These are phyloP conservation scores for Trachelipus rathkii DNA, from an alignment of 1,140 invertebrate genomes.

Conservation along the genomic window DNA sequence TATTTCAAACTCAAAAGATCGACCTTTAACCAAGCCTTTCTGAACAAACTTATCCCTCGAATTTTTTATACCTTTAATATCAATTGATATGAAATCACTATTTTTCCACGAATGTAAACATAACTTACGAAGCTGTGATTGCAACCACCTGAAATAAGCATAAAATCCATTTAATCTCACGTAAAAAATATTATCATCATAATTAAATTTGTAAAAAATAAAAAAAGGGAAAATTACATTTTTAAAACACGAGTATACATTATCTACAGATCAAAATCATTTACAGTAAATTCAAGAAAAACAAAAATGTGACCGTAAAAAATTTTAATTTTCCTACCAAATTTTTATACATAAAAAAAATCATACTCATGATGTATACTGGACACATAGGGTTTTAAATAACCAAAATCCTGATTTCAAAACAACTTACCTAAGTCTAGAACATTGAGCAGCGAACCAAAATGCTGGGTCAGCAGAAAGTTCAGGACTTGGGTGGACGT, in stretches of 20 bases:
- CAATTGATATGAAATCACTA: neutral
- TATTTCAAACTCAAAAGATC: neutral
- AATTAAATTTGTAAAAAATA: too few relatives aligned
- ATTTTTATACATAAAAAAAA: too few relatives aligned
- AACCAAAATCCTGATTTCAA: too few relatives aligned
- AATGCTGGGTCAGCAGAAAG: neutral
- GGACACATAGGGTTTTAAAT: too few relatives aligned
- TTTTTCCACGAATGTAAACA: neutral
- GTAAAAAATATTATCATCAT: too few relatives aligned
- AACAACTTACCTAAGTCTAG: neutral
- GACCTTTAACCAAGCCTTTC: neutral
- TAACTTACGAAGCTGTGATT: neutral
- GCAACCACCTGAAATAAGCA: neutral
- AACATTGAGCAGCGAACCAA: neutral
- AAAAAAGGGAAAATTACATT: too few relatives aligned
- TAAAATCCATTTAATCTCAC: neutral
- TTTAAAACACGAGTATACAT: too few relatives aligned
- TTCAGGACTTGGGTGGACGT: neutral
- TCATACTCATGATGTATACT: too few relatives aligned
- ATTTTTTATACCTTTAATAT: neutral
- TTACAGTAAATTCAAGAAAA: too few relatives aligned
- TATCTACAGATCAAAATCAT: too few relatives aligned
- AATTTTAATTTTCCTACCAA: too few relatives aligned
- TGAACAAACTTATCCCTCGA: neutral
- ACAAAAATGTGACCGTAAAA: too few relatives aligned